These are phyloP conservation scores for Galeruca laticollis DNA, from an alignment of 2,888 invertebrate genomes.

Conservation along the genomic window DNA sequence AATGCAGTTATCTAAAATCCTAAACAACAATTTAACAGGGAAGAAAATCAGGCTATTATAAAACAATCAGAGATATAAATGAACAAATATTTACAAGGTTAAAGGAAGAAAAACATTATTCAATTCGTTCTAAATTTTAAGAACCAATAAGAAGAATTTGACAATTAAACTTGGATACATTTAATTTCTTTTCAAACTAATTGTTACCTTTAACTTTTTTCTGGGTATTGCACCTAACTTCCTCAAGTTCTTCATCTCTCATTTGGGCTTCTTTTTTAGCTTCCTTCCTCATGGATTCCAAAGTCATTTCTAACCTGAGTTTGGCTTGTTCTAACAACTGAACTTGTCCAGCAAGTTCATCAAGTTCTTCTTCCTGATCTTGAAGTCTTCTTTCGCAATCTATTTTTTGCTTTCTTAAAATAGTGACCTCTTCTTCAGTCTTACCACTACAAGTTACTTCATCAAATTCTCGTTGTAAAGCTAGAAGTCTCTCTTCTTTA, in stretches of 20 bases:
- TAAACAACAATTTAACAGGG: not conserved
- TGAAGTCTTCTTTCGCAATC: slow-evolving; percentile 88
- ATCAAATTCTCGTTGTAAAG: slow-evolving; percentile 85
- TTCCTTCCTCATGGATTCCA: slow-evolving; percentile 93
- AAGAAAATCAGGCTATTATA: too few species aligned
- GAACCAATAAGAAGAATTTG: too few species aligned
- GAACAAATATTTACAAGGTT: too few species aligned
- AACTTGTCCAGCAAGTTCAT: slow-evolving; percentile 87
- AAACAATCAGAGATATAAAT: too few species aligned
- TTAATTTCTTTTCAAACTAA: too few species aligned
- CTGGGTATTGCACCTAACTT: slow-evolving; percentile 87
- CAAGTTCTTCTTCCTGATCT: slow-evolving; percentile 94
- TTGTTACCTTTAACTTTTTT: slow-evolving; percentile 88
- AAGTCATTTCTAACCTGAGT: slow-evolving; percentile 90
- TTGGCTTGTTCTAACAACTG: slow-evolving; percentile 93
- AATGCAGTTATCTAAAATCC: not conserved
- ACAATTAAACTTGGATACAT: too few species aligned
- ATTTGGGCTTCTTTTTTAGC: slow-evolving; percentile 90
- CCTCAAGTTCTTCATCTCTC: slow-evolving; percentile 94
- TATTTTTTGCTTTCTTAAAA: slow-evolving; percentile 84
- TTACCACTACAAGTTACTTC: slow-evolving; percentile 84
- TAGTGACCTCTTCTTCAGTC: slow-evolving; percentile 87
- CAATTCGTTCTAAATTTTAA: too few species aligned
- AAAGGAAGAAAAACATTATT: too few species aligned
- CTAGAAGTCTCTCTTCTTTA: slow-evolving; percentile 86